Base-by-base conservation (phyloP, 2,888 invertebrate genomes). In the Brenthis ino region DNA sequence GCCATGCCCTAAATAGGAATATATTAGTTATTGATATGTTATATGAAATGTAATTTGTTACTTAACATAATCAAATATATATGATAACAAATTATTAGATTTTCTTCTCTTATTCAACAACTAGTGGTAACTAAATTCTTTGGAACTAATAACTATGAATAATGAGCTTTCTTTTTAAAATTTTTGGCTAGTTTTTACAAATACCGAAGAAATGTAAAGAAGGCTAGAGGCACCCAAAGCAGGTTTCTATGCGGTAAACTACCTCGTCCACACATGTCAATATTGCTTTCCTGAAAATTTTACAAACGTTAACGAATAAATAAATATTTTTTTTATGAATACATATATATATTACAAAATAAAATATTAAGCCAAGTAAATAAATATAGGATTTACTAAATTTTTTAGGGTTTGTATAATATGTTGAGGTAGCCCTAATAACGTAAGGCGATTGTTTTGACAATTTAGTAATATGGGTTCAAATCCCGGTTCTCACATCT, bases 221-320 rank as follows among this genome's bases (percentile, higher is more conserved):
- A 67, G 67, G 75, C 80, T 24, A 85, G 68, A 24, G 79, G 74
- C 63, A 74, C 64, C 71, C 74, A 75, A 48, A 75, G 60, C 12
- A 73, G 61, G 63, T 63, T 73, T 58, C 48, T 72, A 20, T 66
- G 65, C 8, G 80, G 84, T 57, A 85, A 74, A 75, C 85, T 89
- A 65, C 89, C 89, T 14, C 93, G 89, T 56, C 95, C 95, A 76
- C 95, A 95, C 86, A 95, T 93, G 79, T 95, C 95, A 69, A 95
- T 95, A 79, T 94, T 93, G 84, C 95, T 95, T 79, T 95, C 95
- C 95, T 94, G 87, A 28, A 88, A 92, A 63, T 5, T 33, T 33
- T 14, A 3, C 50, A 51, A 14, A n/a, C 14, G 5, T 57, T 57
- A 37, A 28, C 4, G 28, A 28, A 3, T 28, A 28, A 28, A 28